phyloP scores from a whole-genome alignment of 2,797 vertebrate species.

The Argyrosomus regius region DNA sequence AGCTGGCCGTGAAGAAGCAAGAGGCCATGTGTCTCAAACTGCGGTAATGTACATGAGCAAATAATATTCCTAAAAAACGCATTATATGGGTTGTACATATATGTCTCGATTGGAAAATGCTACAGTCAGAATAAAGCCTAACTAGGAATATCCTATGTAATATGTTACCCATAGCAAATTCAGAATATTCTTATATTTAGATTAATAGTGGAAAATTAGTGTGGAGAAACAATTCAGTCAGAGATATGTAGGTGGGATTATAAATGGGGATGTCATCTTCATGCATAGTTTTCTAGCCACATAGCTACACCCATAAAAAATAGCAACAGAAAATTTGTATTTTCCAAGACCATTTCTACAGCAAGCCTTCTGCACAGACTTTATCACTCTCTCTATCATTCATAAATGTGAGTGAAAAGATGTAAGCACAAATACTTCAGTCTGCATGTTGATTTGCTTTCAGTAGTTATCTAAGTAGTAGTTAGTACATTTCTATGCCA shows the following conservation, averaged over 20 bases:
- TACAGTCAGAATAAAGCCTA: too few species aligned
- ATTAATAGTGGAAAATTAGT: too few species aligned
- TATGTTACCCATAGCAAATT: too few species aligned
- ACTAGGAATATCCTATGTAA: too few species aligned
- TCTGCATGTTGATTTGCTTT: not conserved
- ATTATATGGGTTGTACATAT: too few species aligned
- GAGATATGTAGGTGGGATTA: not conserved
- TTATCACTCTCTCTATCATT: not conserved
- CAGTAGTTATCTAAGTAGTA: not conserved
- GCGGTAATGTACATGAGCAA: too few species aligned
- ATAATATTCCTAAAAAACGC: too few species aligned
- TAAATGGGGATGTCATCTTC: not conserved
- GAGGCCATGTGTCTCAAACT: too few species aligned
- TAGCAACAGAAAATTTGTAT: not conserved
- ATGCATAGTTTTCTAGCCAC: too few species aligned
- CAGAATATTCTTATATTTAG: too few species aligned
- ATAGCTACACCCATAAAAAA: not conserved
- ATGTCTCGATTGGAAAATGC: too few species aligned
- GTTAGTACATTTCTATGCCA: not conserved
- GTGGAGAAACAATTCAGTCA: not conserved
- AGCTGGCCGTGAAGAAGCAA: too few species aligned
- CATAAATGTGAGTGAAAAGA: not conserved
- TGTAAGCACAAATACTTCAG: not conserved
- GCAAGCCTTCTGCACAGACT: not conserved
- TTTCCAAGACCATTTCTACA: not conserved